Conservation (phyloP, 2,888 invertebrate genomes). For the Andrena trimmerana region DNA sequence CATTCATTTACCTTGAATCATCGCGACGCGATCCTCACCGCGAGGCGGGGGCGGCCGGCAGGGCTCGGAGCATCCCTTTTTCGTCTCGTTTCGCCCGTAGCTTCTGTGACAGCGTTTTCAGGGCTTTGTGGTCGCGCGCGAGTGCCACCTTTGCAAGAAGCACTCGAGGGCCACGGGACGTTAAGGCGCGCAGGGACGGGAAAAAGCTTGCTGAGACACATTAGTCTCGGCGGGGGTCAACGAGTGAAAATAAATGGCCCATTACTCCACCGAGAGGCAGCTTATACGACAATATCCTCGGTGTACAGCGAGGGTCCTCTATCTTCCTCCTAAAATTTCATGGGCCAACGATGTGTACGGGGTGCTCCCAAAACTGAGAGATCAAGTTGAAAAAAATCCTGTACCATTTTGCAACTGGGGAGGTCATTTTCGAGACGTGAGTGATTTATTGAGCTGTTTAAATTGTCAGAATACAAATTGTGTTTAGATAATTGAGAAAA, state of each 20-base stretch:
- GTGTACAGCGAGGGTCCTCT: slow-evolving; percentile 38
- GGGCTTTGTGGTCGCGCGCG: slow-evolving; percentile 46
- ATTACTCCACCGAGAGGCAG: slow-evolving; percentile 71
- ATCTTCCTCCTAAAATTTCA: slow-evolving; percentile 66
- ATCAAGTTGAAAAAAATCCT: background rate
- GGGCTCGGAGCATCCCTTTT: slow-evolving; percentile 16
- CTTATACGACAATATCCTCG: slow-evolving; percentile 49
- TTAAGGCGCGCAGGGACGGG: slow-evolving; percentile 68
- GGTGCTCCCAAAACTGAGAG: background rate
- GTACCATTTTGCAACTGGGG: no score
- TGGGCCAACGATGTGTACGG: slow-evolving; percentile 63
- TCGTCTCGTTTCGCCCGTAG: slow-evolving; percentile 22
- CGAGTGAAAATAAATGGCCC: slow-evolving; percentile 79
- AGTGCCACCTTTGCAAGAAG: slow-evolving; percentile 57
- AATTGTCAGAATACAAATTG: no score
- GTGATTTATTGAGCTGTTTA: no score
- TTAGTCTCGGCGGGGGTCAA: slow-evolving; percentile 78
- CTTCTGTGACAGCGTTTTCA: slow-evolving; percentile 43
- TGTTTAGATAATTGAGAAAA: no score
- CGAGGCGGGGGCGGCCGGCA: background rate
- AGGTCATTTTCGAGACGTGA: no score
- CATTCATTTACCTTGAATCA: slow-evolving; percentile 36
- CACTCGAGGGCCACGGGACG: slow-evolving; percentile 59
- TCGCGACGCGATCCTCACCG: slow-evolving; percentile 17
- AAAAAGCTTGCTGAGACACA: slow-evolving; percentile 76